A percentile compares a stretch with the other conserved stretches of the same genome.
These are phyloP conservation scores for Diceros bicornis DNA, from an alignment of 2,797 vertebrate species.

Conservation along the genomic window DNA sequence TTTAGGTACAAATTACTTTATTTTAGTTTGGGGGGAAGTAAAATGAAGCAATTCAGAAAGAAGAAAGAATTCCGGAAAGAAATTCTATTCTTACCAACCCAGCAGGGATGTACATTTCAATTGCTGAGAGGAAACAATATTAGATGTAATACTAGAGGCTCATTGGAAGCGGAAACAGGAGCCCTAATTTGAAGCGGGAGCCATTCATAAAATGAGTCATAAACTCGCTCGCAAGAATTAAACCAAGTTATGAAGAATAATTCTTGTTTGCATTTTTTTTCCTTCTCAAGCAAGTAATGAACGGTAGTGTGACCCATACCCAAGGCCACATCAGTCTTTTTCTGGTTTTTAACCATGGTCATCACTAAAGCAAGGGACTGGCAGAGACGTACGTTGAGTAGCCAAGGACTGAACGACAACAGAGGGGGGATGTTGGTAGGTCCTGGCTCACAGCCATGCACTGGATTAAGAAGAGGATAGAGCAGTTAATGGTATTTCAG, in stretches of 20 bases:
- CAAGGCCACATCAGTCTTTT: conserved; percentile 40
- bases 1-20: conserved; percentile 85
- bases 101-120: conserved; percentile 87
- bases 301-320: conserved; percentile 30
- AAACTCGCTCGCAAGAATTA: conserved; percentile 85
- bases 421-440: neutral
- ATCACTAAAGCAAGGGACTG: conserved; percentile 35
- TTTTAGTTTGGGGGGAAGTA: conserved; percentile 85
- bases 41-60: conserved; percentile 86
- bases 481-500: conserved; percentile 22
- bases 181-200: conserved; percentile 86
- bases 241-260: conserved; percentile 85
- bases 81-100: conserved; percentile 87
- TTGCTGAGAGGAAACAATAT: conserved; percentile 87
- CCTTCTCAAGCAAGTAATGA: conserved; percentile 68
- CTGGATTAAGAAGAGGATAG: conserved; percentile 45
- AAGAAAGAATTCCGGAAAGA: conserved; percentile 87
- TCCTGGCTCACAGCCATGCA: neutral
- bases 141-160: conserved; percentile 86
- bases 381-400: neutral
- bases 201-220: conserved; percentile 88
- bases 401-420: neutral
- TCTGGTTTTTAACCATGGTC: neutral
- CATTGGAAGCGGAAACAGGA: conserved; percentile 85
- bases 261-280: conserved; percentile 77